These are phyloP conservation scores for Lepidurus apus DNA, from an alignment of 1,140 invertebrate species.

Conservation along the genomic window DNA sequence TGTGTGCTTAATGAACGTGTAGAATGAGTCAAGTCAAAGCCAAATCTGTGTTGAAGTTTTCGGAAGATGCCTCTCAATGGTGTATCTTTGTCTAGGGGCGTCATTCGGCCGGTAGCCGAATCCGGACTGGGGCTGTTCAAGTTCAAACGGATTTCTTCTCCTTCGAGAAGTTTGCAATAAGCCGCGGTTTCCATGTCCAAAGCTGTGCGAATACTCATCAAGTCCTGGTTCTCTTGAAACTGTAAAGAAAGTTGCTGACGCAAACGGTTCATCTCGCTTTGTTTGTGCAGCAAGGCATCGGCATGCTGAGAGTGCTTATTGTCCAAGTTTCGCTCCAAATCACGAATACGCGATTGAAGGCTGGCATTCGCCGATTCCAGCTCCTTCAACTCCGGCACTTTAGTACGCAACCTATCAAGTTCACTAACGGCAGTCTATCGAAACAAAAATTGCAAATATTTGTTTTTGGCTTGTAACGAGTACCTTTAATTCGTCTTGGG, in stretches of 20 bases:
- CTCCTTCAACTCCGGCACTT: constrained; percentile 69
- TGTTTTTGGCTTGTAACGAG: neutral
- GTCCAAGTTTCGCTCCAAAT: constrained; percentile 75
- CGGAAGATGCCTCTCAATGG: constrained; percentile 53
- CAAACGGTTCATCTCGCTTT: constrained; percentile 71
- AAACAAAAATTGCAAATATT: constrained; percentile 20
- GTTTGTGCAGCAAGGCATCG: constrained; percentile 60
- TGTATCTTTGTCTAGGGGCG: constrained; percentile 52
- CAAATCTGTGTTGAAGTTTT: no score
- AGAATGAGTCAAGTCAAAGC: no score
- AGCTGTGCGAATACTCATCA: constrained; percentile 90
- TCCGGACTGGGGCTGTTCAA: constrained; percentile 29
- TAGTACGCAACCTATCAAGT: constrained; percentile 62
- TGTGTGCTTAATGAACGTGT: no score
- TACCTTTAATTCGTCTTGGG: constrained; percentile 64
- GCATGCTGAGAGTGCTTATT: constrained; percentile 63
- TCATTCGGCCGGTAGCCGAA: constrained; percentile 38
- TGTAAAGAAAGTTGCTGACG: constrained; percentile 78
- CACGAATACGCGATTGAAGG: constrained; percentile 62
- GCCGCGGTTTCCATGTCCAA: constrained; percentile 94
- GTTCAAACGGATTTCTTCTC: constrained; percentile 59
- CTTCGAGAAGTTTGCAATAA: constrained; percentile 84
- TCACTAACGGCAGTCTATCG: constrained; percentile 67
- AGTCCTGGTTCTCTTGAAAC: constrained; percentile 87
- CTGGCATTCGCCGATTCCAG: constrained; percentile 63